Percentiles rank a stretch among this genome's conserved stretches.
Conservation (phyloP, 2,797 vertebrate genomes). For the Holocentrus rufus region DNA sequence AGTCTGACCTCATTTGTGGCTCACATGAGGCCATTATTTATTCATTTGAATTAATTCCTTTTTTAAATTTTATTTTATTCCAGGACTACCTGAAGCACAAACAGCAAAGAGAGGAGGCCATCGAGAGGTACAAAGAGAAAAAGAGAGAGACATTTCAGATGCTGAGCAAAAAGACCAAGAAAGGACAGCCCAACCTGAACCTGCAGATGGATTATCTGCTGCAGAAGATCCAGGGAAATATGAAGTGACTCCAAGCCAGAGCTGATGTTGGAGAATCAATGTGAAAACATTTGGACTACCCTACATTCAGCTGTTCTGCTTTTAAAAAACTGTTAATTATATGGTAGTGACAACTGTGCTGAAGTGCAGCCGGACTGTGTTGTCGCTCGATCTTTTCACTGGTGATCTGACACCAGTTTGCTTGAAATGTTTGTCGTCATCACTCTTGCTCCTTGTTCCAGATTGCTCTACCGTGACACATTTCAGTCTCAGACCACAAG, state of each 20-base stretch:
- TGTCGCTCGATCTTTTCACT: too few species aligned
- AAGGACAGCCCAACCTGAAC: slow-evolving; percentile 96
- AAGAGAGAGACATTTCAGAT: slow-evolving; percentile 91
- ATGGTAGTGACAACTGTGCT: too few species aligned
- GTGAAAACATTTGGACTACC: background rate
- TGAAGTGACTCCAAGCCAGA: slow-evolving; percentile 56
- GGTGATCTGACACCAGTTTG: background rate
- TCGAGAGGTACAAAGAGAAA: slow-evolving; percentile 89
- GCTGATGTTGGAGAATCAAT: background rate
- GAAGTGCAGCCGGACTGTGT: too few species aligned
- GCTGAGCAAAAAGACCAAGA: slow-evolving; percentile 92
- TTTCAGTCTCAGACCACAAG: slow-evolving; percentile 62
- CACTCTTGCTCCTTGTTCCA: background rate
- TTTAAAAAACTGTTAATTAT: too few species aligned
- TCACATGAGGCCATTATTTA: background rate
- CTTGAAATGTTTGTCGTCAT: too few species aligned
- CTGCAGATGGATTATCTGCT: slow-evolving; percentile 95
- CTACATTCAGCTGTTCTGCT: background rate
- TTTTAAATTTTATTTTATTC: slow-evolving; percentile 3
- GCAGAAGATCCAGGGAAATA: slow-evolving; percentile 88
- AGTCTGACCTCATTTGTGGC: background rate
- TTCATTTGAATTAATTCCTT: background rate
- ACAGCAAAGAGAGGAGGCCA: slow-evolving; percentile 87
- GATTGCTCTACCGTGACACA: background rate
- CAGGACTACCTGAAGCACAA: slow-evolving; percentile 88